These are phyloP conservation scores for Biston betularia DNA, from an alignment of 2,888 invertebrate species.

Conservation along the genomic window DNA sequence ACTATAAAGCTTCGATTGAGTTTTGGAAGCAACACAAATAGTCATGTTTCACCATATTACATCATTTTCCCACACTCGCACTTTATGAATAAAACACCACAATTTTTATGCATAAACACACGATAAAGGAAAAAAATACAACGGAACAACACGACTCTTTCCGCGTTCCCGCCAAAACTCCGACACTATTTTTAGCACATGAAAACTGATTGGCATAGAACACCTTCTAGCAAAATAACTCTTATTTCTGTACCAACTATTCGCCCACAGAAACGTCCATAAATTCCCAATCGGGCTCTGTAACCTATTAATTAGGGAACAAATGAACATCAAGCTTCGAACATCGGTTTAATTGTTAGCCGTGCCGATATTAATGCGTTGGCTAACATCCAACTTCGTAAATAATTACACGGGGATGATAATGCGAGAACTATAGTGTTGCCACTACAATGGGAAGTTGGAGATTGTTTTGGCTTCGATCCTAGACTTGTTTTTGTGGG, in stretches of 20 bases:
- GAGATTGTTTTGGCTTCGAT: constrained; percentile 5
- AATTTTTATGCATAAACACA: too few relatives aligned
- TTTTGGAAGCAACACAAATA: too few relatives aligned
- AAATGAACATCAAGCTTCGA: constrained; percentile 51
- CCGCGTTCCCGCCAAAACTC: too few relatives aligned
- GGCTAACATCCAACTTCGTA: constrained; percentile 51
- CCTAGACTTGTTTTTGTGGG: constrained; percentile 9
- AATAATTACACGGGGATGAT: constrained; percentile 45
- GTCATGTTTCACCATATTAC: too few relatives aligned
- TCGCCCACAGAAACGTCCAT: constrained; percentile 33
- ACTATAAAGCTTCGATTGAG: too few relatives aligned
- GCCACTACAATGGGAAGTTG: constrained; percentile 8
- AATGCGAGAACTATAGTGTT: constrained; percentile 13
- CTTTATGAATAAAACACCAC: too few relatives aligned
- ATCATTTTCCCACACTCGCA: too few relatives aligned
- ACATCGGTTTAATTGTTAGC: constrained; percentile 51
- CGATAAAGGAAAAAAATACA: too few relatives aligned
- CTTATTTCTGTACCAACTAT: too few relatives aligned
- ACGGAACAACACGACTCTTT: too few relatives aligned
- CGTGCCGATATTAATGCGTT: constrained; percentile 53
- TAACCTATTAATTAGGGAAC: constrained; percentile 52
- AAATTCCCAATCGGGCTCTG: constrained; percentile 42
- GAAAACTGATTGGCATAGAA: too few relatives aligned
- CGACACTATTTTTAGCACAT: too few relatives aligned
- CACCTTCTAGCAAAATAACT: not conserved